Conservation (phyloP, 2,113 vertebrate genomes). For the Takifugu bimaculatus region DNA sequence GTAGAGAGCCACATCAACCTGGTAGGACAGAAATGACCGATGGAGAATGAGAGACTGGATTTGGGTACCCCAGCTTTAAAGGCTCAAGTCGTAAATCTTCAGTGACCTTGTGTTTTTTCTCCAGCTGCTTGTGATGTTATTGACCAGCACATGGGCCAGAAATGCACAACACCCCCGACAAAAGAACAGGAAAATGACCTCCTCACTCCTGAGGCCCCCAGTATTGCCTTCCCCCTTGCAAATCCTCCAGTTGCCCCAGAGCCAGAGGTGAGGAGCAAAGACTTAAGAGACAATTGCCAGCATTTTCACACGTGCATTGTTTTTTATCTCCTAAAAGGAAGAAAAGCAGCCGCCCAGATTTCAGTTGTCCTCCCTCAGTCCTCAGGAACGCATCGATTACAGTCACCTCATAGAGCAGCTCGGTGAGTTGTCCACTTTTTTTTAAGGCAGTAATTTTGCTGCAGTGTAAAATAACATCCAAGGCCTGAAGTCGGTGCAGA, state of each 20-base stretch:
- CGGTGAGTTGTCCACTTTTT: conserved; percentile 71
- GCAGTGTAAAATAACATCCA: background rate
- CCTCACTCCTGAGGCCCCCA: conserved; percentile 83
- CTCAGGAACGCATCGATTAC: conserved; percentile 95
- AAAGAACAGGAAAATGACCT: conserved; percentile 65
- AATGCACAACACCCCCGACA: conserved; percentile 29
- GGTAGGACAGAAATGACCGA: too few relatives aligned
- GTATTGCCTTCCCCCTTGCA: conserved; percentile 83
- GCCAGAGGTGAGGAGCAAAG: conserved; percentile 60
- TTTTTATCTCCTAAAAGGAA: conserved; percentile 40
- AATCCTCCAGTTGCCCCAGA: conserved; percentile 83
- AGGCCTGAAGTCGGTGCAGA: conserved; percentile 12
- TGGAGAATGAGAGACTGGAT: too few relatives aligned
- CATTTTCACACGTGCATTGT: background rate
- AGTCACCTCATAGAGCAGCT: conserved; percentile 94
- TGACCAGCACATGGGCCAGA: conserved; percentile 55
- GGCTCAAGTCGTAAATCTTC: too few relatives aligned
- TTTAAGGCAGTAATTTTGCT: background rate
- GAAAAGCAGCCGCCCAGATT: conserved; percentile 77
- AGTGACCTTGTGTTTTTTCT: background rate
- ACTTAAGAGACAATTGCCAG: background rate
- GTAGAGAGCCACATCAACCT: too few relatives aligned
- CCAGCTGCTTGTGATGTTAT: conserved; percentile 78
- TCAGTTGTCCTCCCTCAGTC: conserved; percentile 93
- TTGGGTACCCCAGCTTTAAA: background rate